Evolutionary conservation across 2,888 invertebrate species (phyloP), one percentile per base, ranked within the genome.

Genomic region (Drosophila meridiana): DNA sequence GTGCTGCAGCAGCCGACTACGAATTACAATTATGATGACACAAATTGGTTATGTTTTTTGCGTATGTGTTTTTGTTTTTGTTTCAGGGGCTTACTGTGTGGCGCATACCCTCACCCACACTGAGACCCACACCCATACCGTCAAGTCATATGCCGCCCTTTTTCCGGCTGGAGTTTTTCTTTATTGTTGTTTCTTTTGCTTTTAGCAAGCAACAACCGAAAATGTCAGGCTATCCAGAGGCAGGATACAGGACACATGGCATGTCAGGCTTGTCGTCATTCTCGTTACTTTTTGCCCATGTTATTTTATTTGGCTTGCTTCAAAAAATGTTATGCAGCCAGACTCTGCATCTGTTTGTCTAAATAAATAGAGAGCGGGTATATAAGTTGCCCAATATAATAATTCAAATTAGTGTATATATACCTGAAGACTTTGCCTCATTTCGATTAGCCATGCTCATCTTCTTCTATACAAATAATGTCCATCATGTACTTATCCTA

Each of bases 1-100:
- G 43, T 64, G 60, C 34, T 45, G 55, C 60, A 69, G 57, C 63
- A 59, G 65, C 52, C 70, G 76, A 75, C 75, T 73, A 82, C 71
- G 80, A 80, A 77, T 88, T 90, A 88, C 90, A 87, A 90, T 90
- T 87, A 87, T 90, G 89, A 86, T 86, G 89, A 90, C 87, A 90
- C 90, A 87, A 87, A 90, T 87, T 87, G 90, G 90, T 86, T 90
- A 86, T 87, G 90, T 90, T 86, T 88, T 69, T 69, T 80, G 72
- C 72, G 71, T 80, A 36, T 69, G 45, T 85, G 82, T 78, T 69
- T 73, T 78, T 84, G 63, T 76, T 69, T 73, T 78, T 81, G 60
- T 76, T 60, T 58, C 43, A 50, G 50, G 59, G 65, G 34, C 26
- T 74, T 50, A 40, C 40, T 30, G 13, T 30, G 8, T 34, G 14